Conservation (phyloP, 2,888 invertebrate genomes). For the Himalopsyche tibetana region DNA sequence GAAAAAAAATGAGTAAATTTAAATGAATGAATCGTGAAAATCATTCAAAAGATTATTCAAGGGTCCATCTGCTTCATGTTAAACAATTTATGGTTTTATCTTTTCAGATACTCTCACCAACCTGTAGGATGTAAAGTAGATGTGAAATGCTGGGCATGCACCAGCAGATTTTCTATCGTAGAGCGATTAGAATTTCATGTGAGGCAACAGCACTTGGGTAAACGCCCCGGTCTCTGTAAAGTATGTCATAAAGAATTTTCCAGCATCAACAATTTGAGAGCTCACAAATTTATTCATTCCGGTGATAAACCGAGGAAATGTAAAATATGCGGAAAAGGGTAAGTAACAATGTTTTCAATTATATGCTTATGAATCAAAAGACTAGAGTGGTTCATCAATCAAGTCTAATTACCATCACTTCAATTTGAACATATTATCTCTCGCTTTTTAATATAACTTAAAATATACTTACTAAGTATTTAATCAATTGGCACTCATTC, state of each 20-base stretch:
- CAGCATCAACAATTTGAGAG: conserved; percentile 52
- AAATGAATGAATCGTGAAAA: too few relatives aligned
- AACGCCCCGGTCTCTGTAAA: conserved; percentile 56
- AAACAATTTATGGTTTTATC: conserved; percentile 6
- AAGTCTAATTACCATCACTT: too few relatives aligned
- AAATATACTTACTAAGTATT: too few relatives aligned
- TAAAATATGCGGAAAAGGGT: conserved; percentile 56
- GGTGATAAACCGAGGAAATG: conserved; percentile 56
- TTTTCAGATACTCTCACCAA: conserved; percentile 48
- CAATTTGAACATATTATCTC: too few relatives aligned
- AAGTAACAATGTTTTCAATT: background rate
- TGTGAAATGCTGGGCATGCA: conserved; percentile 52
- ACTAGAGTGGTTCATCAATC: too few relatives aligned
- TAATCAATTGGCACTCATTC: too few relatives aligned
- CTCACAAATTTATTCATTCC: conserved; percentile 54
- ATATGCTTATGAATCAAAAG: too few relatives aligned
- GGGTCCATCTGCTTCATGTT: too few relatives aligned
- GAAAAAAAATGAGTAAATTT: too few relatives aligned
- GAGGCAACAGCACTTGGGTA: conserved; percentile 47
- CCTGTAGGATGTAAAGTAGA: background rate
- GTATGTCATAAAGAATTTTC: conserved; percentile 58
- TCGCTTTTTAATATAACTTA: too few relatives aligned
- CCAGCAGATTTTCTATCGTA: conserved; percentile 49
- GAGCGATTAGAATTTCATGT: conserved; percentile 58
- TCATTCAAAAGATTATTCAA: too few relatives aligned